Base-by-base conservation (phyloP, 2,888 invertebrate species). In the Epinotia ramella region DNA sequence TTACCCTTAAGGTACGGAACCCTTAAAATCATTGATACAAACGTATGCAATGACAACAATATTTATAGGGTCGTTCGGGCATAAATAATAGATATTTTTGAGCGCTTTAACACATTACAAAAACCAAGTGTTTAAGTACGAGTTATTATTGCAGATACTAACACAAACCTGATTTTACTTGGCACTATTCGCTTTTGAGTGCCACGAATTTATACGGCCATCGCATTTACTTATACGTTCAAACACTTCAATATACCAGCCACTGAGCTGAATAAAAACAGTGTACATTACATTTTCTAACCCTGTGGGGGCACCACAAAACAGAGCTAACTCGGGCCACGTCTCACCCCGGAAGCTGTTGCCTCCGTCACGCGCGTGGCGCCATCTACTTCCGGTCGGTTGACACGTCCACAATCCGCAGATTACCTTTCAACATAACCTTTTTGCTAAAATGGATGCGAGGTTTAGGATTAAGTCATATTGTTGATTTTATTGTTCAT, bases 351-450 rank as follows among this genome's bases (percentile, higher is more conserved):
- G 88, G 88, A 87, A 84, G 83, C 82, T 79, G 83, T 81, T 80
- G 80, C 81, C 81, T 80, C 78, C 80, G 83, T 83, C 82, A 83
- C 82, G 84, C 83, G 84, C 82, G 83, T 83, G 81, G 80, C 83
- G 84, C 83, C 82, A 77, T 80, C 84, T 79, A 84, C 86, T 80
- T 87, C 88, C 88, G 86, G 81, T 82, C 78, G 78, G 57, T 49
- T 64, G 68, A 73, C 77, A 60, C 77, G 70, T 44, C 46, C 65
- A 64, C 77, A 80, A 79, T 81, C 75, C 81, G 78, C 76, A 81
- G 81, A 81, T 77, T 72, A 79, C 73, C 65, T 73, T 77, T 74
- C 73, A 69, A 76, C 40, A 9, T 40, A 70, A 76, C 78, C 72
- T 74, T 75, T 70, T 78, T 78, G 76, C 79, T 11, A n/a, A 33